Evolutionary conservation across 1,140 invertebrate species (phyloP).

Genomic region (Aleiodes sp.): DNA sequence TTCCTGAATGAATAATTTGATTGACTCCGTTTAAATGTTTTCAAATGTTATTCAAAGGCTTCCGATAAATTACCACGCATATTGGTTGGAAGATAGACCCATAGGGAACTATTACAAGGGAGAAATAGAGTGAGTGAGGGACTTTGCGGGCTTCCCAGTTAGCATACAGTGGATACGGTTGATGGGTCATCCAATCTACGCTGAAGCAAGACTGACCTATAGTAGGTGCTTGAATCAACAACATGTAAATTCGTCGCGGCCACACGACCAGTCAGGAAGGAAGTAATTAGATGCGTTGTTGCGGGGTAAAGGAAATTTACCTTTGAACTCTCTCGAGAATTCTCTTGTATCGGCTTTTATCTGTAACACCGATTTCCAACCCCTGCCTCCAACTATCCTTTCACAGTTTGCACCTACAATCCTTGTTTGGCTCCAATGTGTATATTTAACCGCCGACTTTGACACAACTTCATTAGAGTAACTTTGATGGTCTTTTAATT

Average conservation of each 20-base stretch:
- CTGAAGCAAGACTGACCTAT: conserved; percentile 11
- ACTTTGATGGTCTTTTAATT: background rate
- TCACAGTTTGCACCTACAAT: background rate
- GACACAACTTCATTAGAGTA: background rate
- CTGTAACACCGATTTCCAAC: conserved; percentile 41
- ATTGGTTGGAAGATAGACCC: background rate
- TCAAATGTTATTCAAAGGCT: too few relatives aligned
- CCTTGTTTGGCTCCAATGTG: background rate
- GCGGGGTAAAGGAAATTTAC: conserved; percentile 44
- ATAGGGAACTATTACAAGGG: background rate
- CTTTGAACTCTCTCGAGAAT: conserved; percentile 52
- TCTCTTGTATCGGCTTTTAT: background rate
- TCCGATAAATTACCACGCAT: background rate
- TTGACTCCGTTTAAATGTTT: too few relatives aligned
- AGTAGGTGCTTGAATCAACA: conserved; percentile 58
- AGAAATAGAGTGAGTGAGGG: background rate
- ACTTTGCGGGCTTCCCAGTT: conserved; percentile 6
- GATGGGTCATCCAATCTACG: conserved; percentile 53
- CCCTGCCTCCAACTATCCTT: background rate
- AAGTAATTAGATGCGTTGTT: conserved; percentile 64
- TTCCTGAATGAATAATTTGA: too few relatives aligned
- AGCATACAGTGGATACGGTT: background rate
- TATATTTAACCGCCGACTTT: background rate
- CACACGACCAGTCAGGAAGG: conserved; percentile 49
- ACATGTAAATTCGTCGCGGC: conserved; percentile 57